Evolutionary conservation across 2,113 vertebrate species (phyloP), one percentile per base, ranked within the genome.

Genomic region (Cottus gobio): DNA sequence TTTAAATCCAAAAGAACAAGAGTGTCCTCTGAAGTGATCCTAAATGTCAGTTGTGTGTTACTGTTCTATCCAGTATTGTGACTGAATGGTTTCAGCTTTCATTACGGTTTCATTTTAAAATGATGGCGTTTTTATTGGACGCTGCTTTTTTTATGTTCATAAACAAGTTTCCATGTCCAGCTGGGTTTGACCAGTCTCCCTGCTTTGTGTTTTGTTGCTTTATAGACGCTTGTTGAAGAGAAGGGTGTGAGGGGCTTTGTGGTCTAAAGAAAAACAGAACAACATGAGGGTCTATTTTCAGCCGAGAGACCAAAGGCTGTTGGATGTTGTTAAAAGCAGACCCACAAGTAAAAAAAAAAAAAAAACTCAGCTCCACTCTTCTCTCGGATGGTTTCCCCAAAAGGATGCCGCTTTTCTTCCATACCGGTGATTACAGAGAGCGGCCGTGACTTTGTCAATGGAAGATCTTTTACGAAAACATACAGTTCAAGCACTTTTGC

Each of bases 391-490:
- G 26, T 20, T 83, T 64, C 71, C 50, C 58, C 65, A 4, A 39
- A 62, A 85, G 46, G 80, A 87, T 70, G 63, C 64, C 20, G 22
- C 52, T 80, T 80, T 77, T 66, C 74, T 84, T 79, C 78, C 67
- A 36, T 84, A 69, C 64, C 26, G 26, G 52, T 74, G 83, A 85
- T 86, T 83, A 85, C 52, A 75, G 85, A 81, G 62, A 44, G 50
- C 39, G 78, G 70, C 28, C 58, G 13, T 72, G 74, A 82, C 85
- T 88, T 71, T 77, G 77, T 90, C 63, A 84, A 71, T 85, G 64
- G 77, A 57, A 86, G 77, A 80, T 81, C 56, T 82, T 84, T 54
- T 60, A 73, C 24, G 7, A 86, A 90, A 92, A 90, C 74, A 88
- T 79, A 82, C 79, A 70, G 67, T 74, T 85, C 44, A 75, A 85